Conservation (phyloP, 2,888 invertebrate genomes). For the Pterostichus niger region DNA sequence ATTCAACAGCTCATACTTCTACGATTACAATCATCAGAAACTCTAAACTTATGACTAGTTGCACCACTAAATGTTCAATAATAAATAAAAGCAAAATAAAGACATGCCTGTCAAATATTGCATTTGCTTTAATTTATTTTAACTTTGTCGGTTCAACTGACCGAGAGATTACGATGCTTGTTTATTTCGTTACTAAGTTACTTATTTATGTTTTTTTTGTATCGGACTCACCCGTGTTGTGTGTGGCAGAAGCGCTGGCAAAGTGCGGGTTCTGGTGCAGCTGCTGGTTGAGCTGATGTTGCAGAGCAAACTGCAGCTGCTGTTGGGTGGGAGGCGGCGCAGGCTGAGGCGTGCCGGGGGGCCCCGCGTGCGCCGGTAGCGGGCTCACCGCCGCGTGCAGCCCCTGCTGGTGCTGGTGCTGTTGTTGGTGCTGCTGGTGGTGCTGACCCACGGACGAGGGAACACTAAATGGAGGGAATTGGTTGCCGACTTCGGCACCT, state of each 20-base stretch:
- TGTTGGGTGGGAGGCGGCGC: constrained; percentile 72
- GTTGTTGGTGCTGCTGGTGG: constrained; percentile 74
- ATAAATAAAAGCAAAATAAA: too few relatives aligned
- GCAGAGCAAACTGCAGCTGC: constrained; percentile 74
- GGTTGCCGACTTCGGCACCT: constrained; percentile 37
- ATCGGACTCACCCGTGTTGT: constrained; percentile 81
- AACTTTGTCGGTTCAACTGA: too few relatives aligned
- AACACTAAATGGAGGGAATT: constrained; percentile 68
- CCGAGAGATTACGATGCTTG: too few relatives aligned
- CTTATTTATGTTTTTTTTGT: too few relatives aligned
- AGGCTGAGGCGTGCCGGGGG: constrained; percentile 16
- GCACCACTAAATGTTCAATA: too few relatives aligned
- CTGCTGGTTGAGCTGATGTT: constrained; percentile 81
- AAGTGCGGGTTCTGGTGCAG: constrained; percentile 76
- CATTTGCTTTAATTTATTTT: too few relatives aligned
- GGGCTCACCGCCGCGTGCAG: constrained; percentile 75
- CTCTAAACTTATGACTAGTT: too few relatives aligned
- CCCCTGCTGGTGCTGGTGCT: constrained; percentile 75
- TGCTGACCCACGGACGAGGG: constrained; percentile 71
- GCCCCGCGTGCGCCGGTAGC: constrained; percentile 23
- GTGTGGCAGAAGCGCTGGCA: constrained; percentile 76
- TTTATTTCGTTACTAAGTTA: too few relatives aligned
- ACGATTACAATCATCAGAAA: too few relatives aligned
- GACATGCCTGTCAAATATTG: too few relatives aligned
- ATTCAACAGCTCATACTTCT: too few relatives aligned